A percentile compares a stretch with the other conserved stretches of the same genome.
phyloP scores from a whole-genome alignment of 2,113 vertebrate species.

The Sorex fumeus region DNA sequence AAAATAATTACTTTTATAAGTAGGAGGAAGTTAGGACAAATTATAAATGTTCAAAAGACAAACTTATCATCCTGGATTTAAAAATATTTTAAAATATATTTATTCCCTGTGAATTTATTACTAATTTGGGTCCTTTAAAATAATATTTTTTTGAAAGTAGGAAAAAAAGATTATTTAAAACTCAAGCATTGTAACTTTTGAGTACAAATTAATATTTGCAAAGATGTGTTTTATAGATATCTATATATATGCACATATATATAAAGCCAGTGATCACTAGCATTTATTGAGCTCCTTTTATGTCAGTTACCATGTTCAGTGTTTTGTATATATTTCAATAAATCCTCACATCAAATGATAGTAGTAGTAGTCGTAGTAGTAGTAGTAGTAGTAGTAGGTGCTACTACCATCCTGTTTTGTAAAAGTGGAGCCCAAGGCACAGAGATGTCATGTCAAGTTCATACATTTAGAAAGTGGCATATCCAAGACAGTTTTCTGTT shows the following conservation, averaged over 20 bases:
- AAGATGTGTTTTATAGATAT: too few relatives aligned
- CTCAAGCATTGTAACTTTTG: neutral
- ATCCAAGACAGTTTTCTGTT: neutral
- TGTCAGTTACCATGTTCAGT: neutral
- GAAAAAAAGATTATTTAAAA: constrained; percentile 10
- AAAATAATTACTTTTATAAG: constrained; percentile 55
- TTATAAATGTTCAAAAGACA: constrained; percentile 46
- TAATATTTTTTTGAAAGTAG: neutral
- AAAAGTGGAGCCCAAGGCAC: neutral
- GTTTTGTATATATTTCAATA: neutral
- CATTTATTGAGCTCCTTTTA: neutral
- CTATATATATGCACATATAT: too few relatives aligned
- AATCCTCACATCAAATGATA: neutral
- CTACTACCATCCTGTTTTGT: neutral
- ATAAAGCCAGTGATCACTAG: neutral
- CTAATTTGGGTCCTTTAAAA: neutral
- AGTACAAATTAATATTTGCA: neutral
- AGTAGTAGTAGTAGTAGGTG: too few relatives aligned
- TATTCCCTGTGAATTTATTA: constrained; percentile 1
- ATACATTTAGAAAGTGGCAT: constrained; percentile 3
- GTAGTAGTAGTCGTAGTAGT: too few relatives aligned
- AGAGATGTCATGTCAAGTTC: constrained; percentile 8
- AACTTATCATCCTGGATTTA: constrained; percentile 23
- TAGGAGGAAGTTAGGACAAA: constrained; percentile 46
- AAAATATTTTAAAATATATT: neutral